Base-by-base conservation (phyloP, 2,113 vertebrate genomes). In the Pangasianodon gigas region DNA sequence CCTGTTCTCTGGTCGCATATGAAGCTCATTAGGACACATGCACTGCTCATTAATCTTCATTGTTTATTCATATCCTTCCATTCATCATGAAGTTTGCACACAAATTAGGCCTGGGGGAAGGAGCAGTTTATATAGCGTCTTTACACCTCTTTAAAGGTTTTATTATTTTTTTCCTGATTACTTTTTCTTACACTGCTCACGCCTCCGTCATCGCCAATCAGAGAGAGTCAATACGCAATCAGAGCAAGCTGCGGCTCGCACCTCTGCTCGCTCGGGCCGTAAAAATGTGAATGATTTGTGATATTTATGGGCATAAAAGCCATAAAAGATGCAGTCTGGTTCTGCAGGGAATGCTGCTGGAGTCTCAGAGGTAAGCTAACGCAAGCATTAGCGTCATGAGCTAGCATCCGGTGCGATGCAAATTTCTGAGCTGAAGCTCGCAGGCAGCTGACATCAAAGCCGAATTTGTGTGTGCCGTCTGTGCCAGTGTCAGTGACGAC, bases 371-470 rank as follows among this genome's bases (percentile, higher is more conserved):
- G 87, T 67, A 86, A 91, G 32, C 21, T 62, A 84, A 80, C 1
- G 54, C 88, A 89, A 75, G 90, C 92, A 93, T 92, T 91, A 91
- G 90, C 84, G 82, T 90, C 89, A 88, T 88, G 79, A 91, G 91
- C 89, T 65, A 46, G 90, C 91, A 91, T 90, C 48, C 91, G 88
- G 71, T 92, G 90, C 90, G 89, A 93, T 91, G 88, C 69, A 79
- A 81, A 91, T 91, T 87, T 89, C 46, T 11, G 26, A 81, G 54
- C 52, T 46, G 52, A 87, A 92, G 91, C 93, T 95, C 10, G 48
- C 89, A 92, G 93, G 92, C 93, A 91, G 84, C 84, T 87, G 52
- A 95, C 94, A 94, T 96, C 94, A 95, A 95, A 95, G 93, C 83
- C 9, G 37, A 3, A 0, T 60, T 92, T 91, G 91, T 52, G 51